Evolutionary conservation across 2,888 invertebrate genomes (phyloP).

Genomic region (Archaeoteleia sp.): DNA sequence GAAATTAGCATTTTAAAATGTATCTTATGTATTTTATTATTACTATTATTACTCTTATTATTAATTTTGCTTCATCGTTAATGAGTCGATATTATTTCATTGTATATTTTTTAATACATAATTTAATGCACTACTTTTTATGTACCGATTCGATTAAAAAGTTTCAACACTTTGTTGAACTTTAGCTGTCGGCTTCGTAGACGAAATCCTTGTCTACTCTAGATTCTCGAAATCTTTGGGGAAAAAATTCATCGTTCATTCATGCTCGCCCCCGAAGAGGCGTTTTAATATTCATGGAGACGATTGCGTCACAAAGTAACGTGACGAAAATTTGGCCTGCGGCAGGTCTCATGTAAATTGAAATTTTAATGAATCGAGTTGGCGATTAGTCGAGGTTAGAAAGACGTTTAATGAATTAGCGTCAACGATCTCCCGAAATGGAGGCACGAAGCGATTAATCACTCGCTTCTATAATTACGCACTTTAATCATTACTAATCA

Average conservation of each 20-base stretch:
- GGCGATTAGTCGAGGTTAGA: slow-evolving; percentile 36
- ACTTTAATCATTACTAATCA: slow-evolving; percentile 38
- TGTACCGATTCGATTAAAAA: too few species aligned
- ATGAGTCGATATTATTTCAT: too few species aligned
- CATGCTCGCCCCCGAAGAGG: background rate
- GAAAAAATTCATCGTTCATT: slow-evolving; percentile 17
- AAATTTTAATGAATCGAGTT: slow-evolving; percentile 54
- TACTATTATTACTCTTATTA: too few species aligned
- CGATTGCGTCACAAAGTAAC: slow-evolving; percentile 26
- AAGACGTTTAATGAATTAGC: slow-evolving; percentile 37
- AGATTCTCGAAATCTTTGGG: too few species aligned
- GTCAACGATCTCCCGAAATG: slow-evolving; percentile 37
- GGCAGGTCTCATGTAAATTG: slow-evolving; percentile 49
- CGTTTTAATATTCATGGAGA: slow-evolving; percentile 1
- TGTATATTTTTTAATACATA: too few species aligned
- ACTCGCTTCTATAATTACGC: slow-evolving; percentile 51
- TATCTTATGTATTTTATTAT: too few species aligned
- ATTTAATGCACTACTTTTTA: too few species aligned
- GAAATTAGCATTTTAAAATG: too few species aligned
- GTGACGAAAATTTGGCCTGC: slow-evolving; percentile 21
- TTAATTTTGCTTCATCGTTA: too few species aligned
- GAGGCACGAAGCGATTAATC: slow-evolving; percentile 41
- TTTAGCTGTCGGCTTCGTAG: too few species aligned
- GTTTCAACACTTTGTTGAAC: too few species aligned
- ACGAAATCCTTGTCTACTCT: too few species aligned